Percentiles rank a stretch among this genome's conserved stretches.
Evolutionary conservation across 35 echinoderm and acorn worm genomes (phyloP).

Genomic region (Chiridota heheva): DNA sequence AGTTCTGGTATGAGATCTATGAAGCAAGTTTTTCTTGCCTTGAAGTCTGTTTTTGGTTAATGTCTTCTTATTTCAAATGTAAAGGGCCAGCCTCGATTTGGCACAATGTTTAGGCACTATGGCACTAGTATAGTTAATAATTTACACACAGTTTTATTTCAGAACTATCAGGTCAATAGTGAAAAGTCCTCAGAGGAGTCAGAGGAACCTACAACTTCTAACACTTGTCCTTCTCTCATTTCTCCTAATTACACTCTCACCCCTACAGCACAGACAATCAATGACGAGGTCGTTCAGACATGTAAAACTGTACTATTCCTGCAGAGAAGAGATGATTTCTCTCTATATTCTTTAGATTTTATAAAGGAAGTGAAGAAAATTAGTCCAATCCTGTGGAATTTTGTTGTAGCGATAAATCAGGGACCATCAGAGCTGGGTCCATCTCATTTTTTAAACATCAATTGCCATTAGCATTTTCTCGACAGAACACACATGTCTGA

Average conservation of each 20-base stretch:
- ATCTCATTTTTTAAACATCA: not conserved
- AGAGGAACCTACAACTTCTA: not conserved
- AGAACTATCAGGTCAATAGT: not conserved
- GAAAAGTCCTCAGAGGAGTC: not conserved
- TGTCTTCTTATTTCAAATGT: not conserved
- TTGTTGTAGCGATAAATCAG: constrained; percentile 2
- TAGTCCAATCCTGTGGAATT: constrained; percentile 21
- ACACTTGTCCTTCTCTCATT: not conserved
- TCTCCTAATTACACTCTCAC: no score
- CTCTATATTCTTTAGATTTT: constrained; percentile 7
- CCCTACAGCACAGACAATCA: not conserved
- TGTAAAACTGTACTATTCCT: not conserved
- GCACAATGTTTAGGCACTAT: constrained; percentile 29
- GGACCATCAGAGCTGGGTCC: not conserved
- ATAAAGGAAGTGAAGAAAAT: not conserved
- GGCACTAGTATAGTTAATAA: not conserved
- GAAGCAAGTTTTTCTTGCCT: no score
- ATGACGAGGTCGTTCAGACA: not conserved
- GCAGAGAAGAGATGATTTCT: not conserved
- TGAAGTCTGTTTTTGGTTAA: constrained; percentile 6
- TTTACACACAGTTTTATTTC: not conserved
- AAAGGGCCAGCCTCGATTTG: not conserved
- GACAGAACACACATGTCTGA: constrained; percentile 1
- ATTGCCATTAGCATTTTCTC: not conserved
- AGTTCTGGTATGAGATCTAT: no score